A percentile compares a stretch with the other conserved stretches of the same genome.
Evolutionary conservation across 2,113 vertebrate genomes (phyloP).

Genomic region (Corapipo altera): DNA sequence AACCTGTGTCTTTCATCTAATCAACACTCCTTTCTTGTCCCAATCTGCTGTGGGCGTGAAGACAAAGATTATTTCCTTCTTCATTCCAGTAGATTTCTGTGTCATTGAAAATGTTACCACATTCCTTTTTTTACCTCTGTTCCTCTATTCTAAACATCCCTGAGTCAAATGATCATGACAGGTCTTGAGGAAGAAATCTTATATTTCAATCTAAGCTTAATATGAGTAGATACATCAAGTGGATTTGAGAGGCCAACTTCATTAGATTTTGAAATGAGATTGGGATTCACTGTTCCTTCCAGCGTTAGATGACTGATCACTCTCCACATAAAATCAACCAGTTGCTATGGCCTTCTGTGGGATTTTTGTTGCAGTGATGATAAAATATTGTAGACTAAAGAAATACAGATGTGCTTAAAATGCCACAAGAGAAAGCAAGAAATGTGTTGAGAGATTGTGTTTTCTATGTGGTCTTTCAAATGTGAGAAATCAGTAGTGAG

Average conservation of each 20-base stretch:
- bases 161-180: neutral
- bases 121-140: neutral
- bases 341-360: neutral
- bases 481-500: neutral
- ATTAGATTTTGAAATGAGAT: conserved; percentile 54
- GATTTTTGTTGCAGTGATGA: neutral
- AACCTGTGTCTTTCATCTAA: neutral
- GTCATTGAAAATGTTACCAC: neutral
- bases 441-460: neutral
- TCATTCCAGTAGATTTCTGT: neutral
- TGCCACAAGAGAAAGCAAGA: neutral
- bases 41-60: neutral
- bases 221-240: conserved; percentile 35
- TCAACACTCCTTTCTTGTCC: neutral
- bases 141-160: neutral
- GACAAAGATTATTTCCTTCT: neutral
- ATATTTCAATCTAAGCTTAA: conserved; percentile 34
- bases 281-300: conserved; percentile 35
- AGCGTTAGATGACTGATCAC: neutral
- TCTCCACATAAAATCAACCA: neutral
- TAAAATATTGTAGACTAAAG: neutral
- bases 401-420: neutral
- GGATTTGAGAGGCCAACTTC: conserved; percentile 48
- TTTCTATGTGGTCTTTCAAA: neutral
- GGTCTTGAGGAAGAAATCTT: conserved; percentile 15